Evolutionary conservation across 2,113 vertebrate species (phyloP).

Genomic region (Progne subis): DNA sequence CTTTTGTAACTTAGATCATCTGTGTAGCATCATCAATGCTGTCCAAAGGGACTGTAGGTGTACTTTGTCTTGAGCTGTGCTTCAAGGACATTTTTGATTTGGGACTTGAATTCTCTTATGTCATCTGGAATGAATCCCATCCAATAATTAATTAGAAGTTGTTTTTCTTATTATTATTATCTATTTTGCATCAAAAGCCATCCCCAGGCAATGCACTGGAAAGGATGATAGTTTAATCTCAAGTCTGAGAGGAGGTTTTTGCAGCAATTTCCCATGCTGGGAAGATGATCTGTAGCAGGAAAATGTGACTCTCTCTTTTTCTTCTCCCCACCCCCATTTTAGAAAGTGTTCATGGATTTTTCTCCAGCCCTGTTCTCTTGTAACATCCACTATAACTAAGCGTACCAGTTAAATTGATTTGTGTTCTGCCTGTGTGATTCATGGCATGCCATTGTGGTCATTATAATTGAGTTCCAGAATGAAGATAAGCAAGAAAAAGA

Average conservation of each 20-base stretch:
- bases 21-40: fast-evolving
- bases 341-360: conserved; percentile 20
- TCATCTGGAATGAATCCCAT: background rate
- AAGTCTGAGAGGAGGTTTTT: background rate
- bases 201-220: background rate
- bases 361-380: background rate
- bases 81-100: background rate
- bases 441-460: conserved; percentile 22
- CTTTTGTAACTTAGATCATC: background rate
- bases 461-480: conserved; percentile 49
- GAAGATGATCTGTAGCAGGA: background rate
- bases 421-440: conserved; percentile 13
- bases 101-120: background rate
- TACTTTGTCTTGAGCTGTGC: background rate
- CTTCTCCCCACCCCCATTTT: background rate
- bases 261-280: background rate
- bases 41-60: background rate
- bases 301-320: background rate
- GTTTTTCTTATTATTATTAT: background rate
- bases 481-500: conserved; percentile 47
- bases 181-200: background rate
- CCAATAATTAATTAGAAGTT: background rate
- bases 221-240: background rate
- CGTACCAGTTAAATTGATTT: background rate
- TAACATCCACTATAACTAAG: background rate